phyloP scores from a whole-genome alignment of 2,888 invertebrate species.

The Drosophila niveifrons region DNA sequence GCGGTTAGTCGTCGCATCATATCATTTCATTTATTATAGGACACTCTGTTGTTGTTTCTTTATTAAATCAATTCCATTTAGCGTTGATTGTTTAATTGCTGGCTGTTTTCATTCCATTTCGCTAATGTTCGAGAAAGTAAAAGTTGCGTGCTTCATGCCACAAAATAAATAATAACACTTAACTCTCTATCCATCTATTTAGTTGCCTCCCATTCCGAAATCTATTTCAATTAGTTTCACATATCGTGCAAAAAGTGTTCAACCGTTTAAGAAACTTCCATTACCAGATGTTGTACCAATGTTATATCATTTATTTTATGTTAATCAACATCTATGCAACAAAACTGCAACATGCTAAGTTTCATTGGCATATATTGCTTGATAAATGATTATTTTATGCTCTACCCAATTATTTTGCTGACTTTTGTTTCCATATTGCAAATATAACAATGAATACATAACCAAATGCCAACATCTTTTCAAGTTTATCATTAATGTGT shows the following conservation, averaged over 20 bases:
- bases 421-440: not conserved
- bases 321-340: not conserved
- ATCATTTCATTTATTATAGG: slow-evolving; percentile 29
- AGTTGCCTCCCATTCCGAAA: slow-evolving; percentile 23
- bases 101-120: slow-evolving; percentile 40
- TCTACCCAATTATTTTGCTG: not conserved
- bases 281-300: not conserved
- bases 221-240: slow-evolving; percentile 18
- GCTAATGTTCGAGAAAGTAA: slow-evolving; percentile 64
- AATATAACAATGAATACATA: no score
- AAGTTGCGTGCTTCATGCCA: slow-evolving; percentile 66
- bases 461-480: no score
- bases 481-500: no score
- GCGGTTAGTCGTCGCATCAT: slow-evolving; percentile 28
- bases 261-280: slow-evolving; percentile 2
- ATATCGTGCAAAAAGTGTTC: slow-evolving; percentile 6
- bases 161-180: slow-evolving; percentile 8
- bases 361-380: not conserved
- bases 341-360: not conserved
- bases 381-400: no score
- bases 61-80: slow-evolving; percentile 22
- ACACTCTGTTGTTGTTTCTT: slow-evolving; percentile 17
- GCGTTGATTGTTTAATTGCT: slow-evolving; percentile 26
- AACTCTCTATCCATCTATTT: slow-evolving; percentile 9
- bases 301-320: slow-evolving; percentile 42